Evolutionary conservation across 2,888 invertebrate genomes (phyloP), one percentile per base, ranked within the genome.

Genomic region (Axea sp.): DNA sequence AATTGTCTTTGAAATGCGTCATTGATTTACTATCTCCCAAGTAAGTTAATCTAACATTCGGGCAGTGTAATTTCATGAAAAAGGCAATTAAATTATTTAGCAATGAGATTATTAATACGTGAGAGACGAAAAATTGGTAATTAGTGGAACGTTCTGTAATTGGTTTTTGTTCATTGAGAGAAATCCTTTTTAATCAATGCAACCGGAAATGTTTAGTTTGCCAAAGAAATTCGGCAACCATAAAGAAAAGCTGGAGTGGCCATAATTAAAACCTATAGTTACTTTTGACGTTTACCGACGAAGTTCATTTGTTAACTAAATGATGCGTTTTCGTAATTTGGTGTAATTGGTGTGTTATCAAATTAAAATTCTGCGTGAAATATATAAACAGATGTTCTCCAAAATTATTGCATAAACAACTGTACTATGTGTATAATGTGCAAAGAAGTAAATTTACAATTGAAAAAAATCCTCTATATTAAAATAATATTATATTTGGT

Each of bases 131-230:
- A 57, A n/a, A n/a, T n/a, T 49, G 57, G 67, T 49, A 67, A 57
- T 67, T 67, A 57, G 57, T 41, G 37, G 41, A 67, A 67, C 49
- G 9, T 8, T 19, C 41, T 41, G 49, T 67, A 49, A 67, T 67
- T 67, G 49, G 57, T 49, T 37, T 55, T 55, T 65, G 65, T 55
- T 45, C 47, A 31, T 19, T 28, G 4, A 55, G 65, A 37, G 47
- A 67, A 67, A 67, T 49, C 33, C 39, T 31, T 33, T 67, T 47
- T 39, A 47, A 14, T 33, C 31, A 49, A 49, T 26, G 47, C 28
- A 67, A 67, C 47, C 45, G 65, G 55, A 55, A 67, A 67, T 31
- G 22, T 55, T 67, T 30, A 47, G 47, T 43, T 65, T 35, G 33
- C 14, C 19, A 37, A 67, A 67, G 39, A 67, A 67, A 57, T 67